Base-by-base conservation (phyloP, 2,113 vertebrate species). In the Passer domesticus region DNA sequence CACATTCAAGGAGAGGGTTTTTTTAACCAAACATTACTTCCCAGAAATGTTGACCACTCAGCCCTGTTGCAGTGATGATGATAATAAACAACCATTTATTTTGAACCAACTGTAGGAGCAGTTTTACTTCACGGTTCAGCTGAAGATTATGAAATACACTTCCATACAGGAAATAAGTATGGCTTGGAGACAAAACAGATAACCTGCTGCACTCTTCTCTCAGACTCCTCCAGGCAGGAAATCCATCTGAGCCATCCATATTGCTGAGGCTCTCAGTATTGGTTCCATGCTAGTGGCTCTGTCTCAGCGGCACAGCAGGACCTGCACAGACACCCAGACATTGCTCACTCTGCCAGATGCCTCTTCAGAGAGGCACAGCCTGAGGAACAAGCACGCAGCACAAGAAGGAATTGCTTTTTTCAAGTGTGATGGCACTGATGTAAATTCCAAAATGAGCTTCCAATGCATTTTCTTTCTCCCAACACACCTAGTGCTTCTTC, bases 251-350 rank as follows among this genome's bases (percentile, higher is more conserved):
- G 15, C 33, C 50, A 75, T 43, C 11, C 60, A 1, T 10, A 41
- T 8, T 60, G 7, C 44, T 37, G 35, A 58, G 28, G 27, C 11
- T 43, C 87, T 37, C 60, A 28, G 7, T 16, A 24, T 0, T 11
- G 37, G 14, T 13, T 20, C 46, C 30, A 0, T 7, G 37, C 43
- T 27, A 22, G 56, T 1, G 27, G 56, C 39, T 79, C 0, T 0
- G 37, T 37, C 31, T 31, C 0, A 0, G 4, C 3, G 1, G 3
- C 74, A 43, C 25, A 35, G 49, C 0, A 16, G 47, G 47, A 18
- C 31, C 49, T 21, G 56, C 55, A 27, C 28, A 35, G 35, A 39
- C 9, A 7, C 31, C 37, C 43, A 35, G 56, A 33, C 0, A 0
- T 9, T 33, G 47, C 58, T 15, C 8, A 4, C 33, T 41, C 69